These are phyloP conservation scores for Dromius quadrimaculatus DNA, from an alignment of 2,888 invertebrate species.

Conservation along the genomic window DNA sequence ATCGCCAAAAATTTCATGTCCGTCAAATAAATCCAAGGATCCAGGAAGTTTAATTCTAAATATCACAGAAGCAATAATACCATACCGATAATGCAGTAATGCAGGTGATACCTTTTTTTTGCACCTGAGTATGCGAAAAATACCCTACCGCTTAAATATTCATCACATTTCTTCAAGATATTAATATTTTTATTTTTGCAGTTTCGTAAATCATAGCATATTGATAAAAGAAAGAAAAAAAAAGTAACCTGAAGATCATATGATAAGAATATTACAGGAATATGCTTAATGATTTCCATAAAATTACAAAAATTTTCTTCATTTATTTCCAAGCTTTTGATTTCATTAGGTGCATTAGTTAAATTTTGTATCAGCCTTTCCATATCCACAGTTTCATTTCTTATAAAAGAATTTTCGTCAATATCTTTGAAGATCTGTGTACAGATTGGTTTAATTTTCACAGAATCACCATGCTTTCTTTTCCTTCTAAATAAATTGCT, in stretches of 20 bases:
- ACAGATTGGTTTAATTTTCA: constrained; percentile 54
- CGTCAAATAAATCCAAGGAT: too few species aligned
- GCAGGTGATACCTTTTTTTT: too few species aligned
- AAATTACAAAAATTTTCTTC: constrained; percentile 54
- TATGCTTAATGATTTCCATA: constrained; percentile 58
- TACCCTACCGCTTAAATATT: constrained; percentile 41
- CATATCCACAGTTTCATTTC: constrained; percentile 44
- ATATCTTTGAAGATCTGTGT: constrained; percentile 57
- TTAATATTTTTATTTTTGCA: constrained; percentile 43
- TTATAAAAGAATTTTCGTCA: constrained; percentile 56
- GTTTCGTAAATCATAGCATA: constrained; percentile 59
- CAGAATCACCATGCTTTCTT: constrained; percentile 57
- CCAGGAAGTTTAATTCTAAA: too few species aligned
- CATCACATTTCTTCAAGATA: constrained; percentile 51
- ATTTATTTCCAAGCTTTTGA: constrained; percentile 53
- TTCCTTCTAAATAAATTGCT: constrained; percentile 60
- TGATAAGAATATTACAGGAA: constrained; percentile 59
- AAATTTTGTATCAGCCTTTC: constrained; percentile 53
- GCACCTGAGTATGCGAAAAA: too few species aligned
- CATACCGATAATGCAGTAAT: too few species aligned
- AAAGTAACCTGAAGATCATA: constrained; percentile 57
- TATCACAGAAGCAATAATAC: too few species aligned
- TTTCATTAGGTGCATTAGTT: constrained; percentile 18
- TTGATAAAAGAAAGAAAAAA: constrained; percentile 59
- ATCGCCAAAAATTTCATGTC: too few species aligned